phyloP scores from a whole-genome alignment of 2,888 invertebrate genomes.

The Macroteleia sp. region DNA sequence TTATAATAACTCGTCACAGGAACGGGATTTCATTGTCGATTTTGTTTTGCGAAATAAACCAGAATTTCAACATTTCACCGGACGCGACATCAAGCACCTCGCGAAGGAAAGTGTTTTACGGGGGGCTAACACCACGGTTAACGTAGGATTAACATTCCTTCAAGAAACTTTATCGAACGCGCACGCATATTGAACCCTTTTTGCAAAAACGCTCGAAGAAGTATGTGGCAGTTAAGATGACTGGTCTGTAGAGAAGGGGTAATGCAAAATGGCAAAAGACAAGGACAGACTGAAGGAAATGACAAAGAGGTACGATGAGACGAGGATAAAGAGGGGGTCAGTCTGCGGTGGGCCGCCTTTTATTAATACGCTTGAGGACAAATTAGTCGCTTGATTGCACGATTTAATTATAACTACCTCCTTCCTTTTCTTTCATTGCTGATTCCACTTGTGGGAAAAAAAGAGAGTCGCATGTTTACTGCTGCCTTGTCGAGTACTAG shows the following conservation, averaged over 20 bases:
- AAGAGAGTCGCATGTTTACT: slow-evolving; percentile 64
- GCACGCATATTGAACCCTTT: slow-evolving; percentile 53
- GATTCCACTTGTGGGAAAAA: slow-evolving; percentile 52
- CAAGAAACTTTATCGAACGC: slow-evolving; percentile 50
- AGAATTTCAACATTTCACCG: slow-evolving; percentile 61
- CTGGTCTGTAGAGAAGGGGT: slow-evolving; percentile 51
- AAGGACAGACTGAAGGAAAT: slow-evolving; percentile 10
- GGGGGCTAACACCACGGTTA: slow-evolving; percentile 34
- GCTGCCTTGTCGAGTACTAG: slow-evolving; percentile 74
- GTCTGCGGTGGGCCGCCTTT: slow-evolving; percentile 68
- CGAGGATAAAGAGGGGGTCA: neutral
- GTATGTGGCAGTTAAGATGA: slow-evolving; percentile 57
- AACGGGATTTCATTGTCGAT: slow-evolving; percentile 59
- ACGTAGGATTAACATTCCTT: slow-evolving; percentile 59
- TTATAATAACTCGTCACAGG: slow-evolving; percentile 61
- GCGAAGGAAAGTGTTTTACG: slow-evolving; percentile 54
- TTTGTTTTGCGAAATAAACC: slow-evolving; percentile 59
- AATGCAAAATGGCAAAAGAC: slow-evolving; percentile 67
- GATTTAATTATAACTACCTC: slow-evolving; percentile 80
- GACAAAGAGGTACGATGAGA: slow-evolving; percentile 25
- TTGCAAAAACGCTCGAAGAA: slow-evolving; percentile 38
- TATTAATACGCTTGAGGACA: slow-evolving; percentile 82
- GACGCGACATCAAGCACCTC: slow-evolving; percentile 42
- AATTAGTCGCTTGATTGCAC: slow-evolving; percentile 82
- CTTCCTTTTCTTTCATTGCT: slow-evolving; percentile 64